A percentile compares a stretch with the other conserved stretches of the same genome.
phyloP scores from a whole-genome alignment of 23 tunicate species.

The Trididemnum nubilum region DNA sequence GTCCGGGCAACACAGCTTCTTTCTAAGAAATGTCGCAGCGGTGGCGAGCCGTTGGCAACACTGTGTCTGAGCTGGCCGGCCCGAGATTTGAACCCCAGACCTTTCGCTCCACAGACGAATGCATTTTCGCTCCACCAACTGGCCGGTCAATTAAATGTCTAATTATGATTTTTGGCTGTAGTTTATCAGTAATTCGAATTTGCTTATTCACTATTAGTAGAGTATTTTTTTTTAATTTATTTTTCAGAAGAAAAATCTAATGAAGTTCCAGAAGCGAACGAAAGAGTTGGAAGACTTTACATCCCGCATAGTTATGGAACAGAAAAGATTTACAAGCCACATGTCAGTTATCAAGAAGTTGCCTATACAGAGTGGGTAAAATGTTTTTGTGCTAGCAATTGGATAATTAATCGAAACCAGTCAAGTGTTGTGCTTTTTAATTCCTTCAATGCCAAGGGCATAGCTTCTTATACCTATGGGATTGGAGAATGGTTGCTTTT shows the following conservation, averaged over 20 bases:
- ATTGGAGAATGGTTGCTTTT: too few relatives aligned
- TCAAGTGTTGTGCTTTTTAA: too few relatives aligned
- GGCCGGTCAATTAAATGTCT: too few relatives aligned
- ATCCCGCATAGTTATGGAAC: slow-evolving; percentile 86
- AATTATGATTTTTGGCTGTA: too few relatives aligned
- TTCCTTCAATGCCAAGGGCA: too few relatives aligned
- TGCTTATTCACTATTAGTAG: too few relatives aligned
- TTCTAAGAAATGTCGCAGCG: neutral
- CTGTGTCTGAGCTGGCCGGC: neutral
- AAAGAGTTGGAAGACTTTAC: slow-evolving; percentile 68
- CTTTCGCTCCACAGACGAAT: neutral
- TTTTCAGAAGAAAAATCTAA: too few relatives aligned
- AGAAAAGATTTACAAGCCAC: slow-evolving; percentile 72
- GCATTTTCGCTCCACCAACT: neutral
- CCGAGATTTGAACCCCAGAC: neutral
- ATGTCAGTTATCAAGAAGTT: slow-evolving; percentile 52
- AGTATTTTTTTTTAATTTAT: too few relatives aligned
- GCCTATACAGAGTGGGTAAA: slow-evolving; percentile 66
- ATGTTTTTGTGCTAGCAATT: too few relatives aligned
- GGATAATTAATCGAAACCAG: neutral
- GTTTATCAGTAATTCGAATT: too few relatives aligned
- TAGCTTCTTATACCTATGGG: too few relatives aligned
- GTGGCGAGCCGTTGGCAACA: slow-evolving; percentile 2
- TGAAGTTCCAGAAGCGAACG: too few relatives aligned
- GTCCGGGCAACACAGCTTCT: neutral